Base-by-base conservation (phyloP, 2,888 invertebrate genomes). In the Apamea sordens region DNA sequence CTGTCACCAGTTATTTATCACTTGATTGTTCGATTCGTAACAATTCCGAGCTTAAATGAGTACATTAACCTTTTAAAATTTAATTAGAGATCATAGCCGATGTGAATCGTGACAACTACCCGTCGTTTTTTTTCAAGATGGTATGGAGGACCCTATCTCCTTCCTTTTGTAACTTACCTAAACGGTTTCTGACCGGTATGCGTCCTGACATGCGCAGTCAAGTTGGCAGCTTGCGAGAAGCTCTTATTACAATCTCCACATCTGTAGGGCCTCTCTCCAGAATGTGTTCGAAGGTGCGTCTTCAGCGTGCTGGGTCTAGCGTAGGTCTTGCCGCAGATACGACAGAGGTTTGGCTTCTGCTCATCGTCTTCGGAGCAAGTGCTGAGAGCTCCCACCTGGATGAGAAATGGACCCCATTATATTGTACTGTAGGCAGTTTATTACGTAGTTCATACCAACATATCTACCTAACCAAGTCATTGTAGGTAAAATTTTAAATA, bases 111-210 rank as follows among this genome's bases (percentile, higher is more conserved):
- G n/a, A n/a, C n/a, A n/a, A n/a, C n/a, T n/a, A n/a, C n/a, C n/a
- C n/a, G n/a, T n/a, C n/a, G n/a, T n/a, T n/a, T n/a, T n/a, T n/a
- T 36, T 4, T 15, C 24, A 56, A 56, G 24, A 24, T 15, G 32
- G 8, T 24, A 50, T 50, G 21, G 28, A 41, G 18, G 18, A 15
- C 6, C 21, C 2, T 4, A 61, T 28, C 7, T 50, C 24, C 18
- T n/a, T 21, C 32, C 2, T 18, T 61, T 68, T 44, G n/a, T 1
- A 11, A 75, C 88, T 84, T 90, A 97, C 97, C 97, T 94, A 94
- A 99, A 99, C 65, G 99, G 99, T 93, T 99, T 99, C 96, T 99
- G 99, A 1, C 99, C 99, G 82, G 98, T 98, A 95, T 99, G 99
- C 8, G 99, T 99, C 89, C 99, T 97, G 32, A 99, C 98, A 95